Evolutionary conservation across 1,140 invertebrate genomes (phyloP).

Genomic region (Zeugodacus cucurbitae): DNA sequence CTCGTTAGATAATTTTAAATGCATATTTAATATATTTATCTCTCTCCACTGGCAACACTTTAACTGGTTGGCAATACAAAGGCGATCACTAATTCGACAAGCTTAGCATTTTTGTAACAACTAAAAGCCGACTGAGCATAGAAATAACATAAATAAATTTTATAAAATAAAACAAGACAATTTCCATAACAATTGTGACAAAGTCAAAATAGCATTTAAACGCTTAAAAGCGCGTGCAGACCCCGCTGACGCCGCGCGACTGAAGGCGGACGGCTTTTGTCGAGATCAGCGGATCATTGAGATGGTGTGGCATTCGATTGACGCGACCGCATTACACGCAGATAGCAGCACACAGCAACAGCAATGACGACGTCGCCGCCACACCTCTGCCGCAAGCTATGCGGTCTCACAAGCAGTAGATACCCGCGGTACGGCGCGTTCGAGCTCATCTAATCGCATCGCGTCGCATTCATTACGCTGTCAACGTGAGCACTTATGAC

Average conservation of each 20-base stretch:
- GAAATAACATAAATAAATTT: not conserved
- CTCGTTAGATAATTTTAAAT: not conserved
- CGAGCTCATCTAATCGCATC: slow-evolving; percentile 32
- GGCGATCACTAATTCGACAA: not conserved
- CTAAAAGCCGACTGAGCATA: not conserved
- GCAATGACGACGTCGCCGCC: not conserved
- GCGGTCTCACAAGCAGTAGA: not conserved
- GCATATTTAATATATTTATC: not conserved
- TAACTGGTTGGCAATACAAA: not conserved
- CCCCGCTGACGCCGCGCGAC: not conserved
- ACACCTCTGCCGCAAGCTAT: not conserved
- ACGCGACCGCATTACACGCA: not conserved
- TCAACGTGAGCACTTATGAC: slow-evolving; percentile 59
- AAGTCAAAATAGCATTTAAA: slow-evolving; percentile 9
- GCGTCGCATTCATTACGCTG: slow-evolving; percentile 63
- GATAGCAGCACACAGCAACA: not conserved
- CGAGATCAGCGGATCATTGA: not conserved
- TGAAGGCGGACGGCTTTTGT: not conserved
- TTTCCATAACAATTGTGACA: not conserved
- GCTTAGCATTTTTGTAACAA: not conserved
- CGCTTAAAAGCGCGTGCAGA: not conserved
- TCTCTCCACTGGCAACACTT: not conserved
- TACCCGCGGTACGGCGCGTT: not conserved
- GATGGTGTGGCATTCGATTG: not conserved
- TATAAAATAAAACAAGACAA: not conserved